These are phyloP conservation scores for Drosophila guanche DNA, from an alignment of 1,140 invertebrate species.

Conservation along the genomic window DNA sequence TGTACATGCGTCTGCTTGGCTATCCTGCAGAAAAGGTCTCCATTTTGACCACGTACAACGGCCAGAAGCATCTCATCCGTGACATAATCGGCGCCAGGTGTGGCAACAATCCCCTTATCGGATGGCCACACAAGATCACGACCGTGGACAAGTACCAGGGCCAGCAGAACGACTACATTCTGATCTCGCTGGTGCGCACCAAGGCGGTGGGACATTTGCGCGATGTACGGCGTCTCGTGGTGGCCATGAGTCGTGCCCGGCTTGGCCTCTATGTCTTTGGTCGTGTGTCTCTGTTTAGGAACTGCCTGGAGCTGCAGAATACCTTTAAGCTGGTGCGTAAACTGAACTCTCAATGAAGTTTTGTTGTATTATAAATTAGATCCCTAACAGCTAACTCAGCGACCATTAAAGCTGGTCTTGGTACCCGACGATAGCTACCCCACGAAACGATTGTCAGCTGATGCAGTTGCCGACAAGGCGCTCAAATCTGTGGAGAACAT, in stretches of 20 bases:
- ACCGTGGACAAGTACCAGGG: constrained; percentile 99
- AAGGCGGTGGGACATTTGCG: constrained; percentile 97
- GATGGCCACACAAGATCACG: constrained; percentile 95
- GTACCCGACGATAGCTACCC: constrained; percentile 92
- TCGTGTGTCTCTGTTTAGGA: constrained; percentile 94
- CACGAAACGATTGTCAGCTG: constrained; percentile 85
- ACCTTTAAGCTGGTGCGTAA: constrained; percentile 93
- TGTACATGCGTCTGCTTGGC: constrained; percentile 99
- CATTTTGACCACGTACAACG: constrained; percentile 99
- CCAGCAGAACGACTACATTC: constrained; percentile 99
- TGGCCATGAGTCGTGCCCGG: constrained; percentile 98
- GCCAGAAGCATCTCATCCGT: constrained; percentile 98
- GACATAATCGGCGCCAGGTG: constrained; percentile 98
- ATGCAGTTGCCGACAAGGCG: constrained; percentile 36
- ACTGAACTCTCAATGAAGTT: not conserved
- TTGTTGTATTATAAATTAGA: not conserved
- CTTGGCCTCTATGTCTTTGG: constrained; percentile 99
- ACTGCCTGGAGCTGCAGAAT: constrained; percentile 98
- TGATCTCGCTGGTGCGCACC: constrained; percentile 97
- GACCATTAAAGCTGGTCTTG: constrained; percentile 91
- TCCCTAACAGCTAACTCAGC: constrained; percentile 84
- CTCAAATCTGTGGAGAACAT: constrained; percentile 89
- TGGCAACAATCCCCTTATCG: constrained; percentile 98
- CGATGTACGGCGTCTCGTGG: constrained; percentile 97
- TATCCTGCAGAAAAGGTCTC: constrained; percentile 99